Percentiles rank a stretch among this genome's conserved stretches.
phyloP scores from a whole-genome alignment of 2,888 invertebrate genomes.

The Dolichomitus sp. region DNA sequence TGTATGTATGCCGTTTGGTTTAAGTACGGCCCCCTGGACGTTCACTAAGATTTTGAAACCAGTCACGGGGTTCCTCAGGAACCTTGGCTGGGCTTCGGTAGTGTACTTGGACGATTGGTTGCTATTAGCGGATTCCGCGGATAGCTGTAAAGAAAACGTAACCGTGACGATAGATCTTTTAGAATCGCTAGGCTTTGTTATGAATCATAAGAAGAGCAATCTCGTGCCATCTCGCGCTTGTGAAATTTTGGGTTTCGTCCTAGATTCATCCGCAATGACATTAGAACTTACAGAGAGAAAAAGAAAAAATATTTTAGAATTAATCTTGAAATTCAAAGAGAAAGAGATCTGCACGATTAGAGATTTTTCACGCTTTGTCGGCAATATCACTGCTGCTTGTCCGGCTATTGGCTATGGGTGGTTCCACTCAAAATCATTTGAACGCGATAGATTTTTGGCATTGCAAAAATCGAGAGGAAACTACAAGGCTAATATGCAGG shows the following conservation, averaged over 20 bases:
- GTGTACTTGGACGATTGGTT: constrained; percentile 49
- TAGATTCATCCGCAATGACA: constrained; percentile 32
- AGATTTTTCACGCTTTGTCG: neutral
- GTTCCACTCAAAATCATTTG: constrained; percentile 28
- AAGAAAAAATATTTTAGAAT: constrained; percentile 31
- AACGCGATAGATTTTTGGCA: constrained; percentile 8
- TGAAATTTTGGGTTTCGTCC: constrained; percentile 7
- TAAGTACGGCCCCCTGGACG: constrained; percentile 55
- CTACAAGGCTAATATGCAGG: constrained; percentile 10
- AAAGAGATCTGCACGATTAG: constrained; percentile 15
- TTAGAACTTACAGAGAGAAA: constrained; percentile 14
- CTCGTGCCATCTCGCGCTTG: neutral
- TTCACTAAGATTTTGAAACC: constrained; percentile 60
- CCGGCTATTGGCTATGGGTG: no score
- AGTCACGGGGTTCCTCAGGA: constrained; percentile 25
- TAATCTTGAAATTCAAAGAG: constrained; percentile 27
- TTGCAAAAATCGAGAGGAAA: constrained; percentile 1
- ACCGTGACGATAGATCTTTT: constrained; percentile 29
- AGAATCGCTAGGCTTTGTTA: neutral
- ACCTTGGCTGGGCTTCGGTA: constrained; percentile 32
- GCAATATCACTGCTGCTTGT: no score
- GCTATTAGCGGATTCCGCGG: constrained; percentile 25
- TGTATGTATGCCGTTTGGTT: constrained; percentile 48
- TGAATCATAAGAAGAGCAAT: constrained; percentile 6
- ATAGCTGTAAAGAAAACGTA: constrained; percentile 29